phyloP scores from a whole-genome alignment of 1,140 invertebrate species.

The Pteromalus puparum region DNA sequence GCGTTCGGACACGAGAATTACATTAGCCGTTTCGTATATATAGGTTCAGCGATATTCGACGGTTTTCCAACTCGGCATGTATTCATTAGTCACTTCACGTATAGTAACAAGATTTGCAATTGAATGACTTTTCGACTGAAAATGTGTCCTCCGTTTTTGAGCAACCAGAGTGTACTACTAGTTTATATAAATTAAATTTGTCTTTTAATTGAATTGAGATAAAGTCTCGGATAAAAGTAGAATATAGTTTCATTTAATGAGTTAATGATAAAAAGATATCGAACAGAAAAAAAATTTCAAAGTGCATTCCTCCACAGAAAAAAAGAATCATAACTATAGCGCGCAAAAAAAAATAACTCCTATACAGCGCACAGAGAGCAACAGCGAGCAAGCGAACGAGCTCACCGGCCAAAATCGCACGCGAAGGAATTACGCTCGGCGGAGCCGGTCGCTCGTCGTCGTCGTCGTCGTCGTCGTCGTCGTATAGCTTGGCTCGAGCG shows the following conservation, averaged over 20 bases:
- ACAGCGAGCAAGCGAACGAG: conserved; percentile 31
- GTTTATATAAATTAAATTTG: no score
- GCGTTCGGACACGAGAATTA: conserved; percentile 20
- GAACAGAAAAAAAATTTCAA: no score
- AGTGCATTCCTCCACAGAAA: no score
- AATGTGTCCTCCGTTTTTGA: no score
- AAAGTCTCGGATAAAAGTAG: no score
- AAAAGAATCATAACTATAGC: background rate
- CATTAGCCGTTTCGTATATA: conserved; percentile 33
- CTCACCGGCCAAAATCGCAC: conserved; percentile 28
- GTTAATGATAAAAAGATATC: no score
- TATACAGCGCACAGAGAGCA: conserved; percentile 22
- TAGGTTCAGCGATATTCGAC: conserved; percentile 15
- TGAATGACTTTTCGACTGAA: background rate
- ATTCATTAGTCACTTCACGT: background rate
- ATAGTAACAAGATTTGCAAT: conserved; percentile 25
- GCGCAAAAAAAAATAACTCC: conserved; percentile 32
- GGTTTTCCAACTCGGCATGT: background rate
- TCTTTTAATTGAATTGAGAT: no score
- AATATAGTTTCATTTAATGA: no score
- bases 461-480: conserved; percentile 12
- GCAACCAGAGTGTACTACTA: no score
- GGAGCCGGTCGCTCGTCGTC: conserved; percentile 10
- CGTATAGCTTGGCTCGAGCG: conserved; percentile 21
- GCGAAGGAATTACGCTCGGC: conserved; percentile 49